These are phyloP conservation scores for Puma concolor DNA, from an alignment of 2,113 vertebrate species.

Conservation along the genomic window DNA sequence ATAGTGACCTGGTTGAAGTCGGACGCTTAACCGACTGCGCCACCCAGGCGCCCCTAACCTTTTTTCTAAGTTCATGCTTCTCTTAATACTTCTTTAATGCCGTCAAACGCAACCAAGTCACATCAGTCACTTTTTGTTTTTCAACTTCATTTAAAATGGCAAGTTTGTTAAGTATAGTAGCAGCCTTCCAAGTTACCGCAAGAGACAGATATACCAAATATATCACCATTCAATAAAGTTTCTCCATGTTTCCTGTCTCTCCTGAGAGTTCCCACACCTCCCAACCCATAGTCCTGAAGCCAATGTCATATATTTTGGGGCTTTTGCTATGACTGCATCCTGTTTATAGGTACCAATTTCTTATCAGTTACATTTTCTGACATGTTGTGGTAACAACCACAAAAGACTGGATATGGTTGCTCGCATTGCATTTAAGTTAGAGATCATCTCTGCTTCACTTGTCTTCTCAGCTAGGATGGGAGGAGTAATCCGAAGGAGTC, in stretches of 20 bases:
- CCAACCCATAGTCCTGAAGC: neutral
- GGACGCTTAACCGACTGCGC: too few species aligned
- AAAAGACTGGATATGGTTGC: neutral
- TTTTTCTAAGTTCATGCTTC: neutral
- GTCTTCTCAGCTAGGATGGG: neutral
- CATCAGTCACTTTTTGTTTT: neutral
- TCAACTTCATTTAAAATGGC: neutral
- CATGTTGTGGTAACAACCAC: neutral
- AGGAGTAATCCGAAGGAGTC: neutral
- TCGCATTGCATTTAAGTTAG: neutral
- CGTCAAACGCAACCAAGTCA: neutral
- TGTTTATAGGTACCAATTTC: neutral
- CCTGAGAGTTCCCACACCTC: neutral
- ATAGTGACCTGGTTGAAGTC: too few species aligned
- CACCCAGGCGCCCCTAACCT: too few species aligned
- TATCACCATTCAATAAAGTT: neutral
- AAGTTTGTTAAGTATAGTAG: neutral
- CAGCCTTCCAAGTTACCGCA: neutral
- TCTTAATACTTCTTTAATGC: neutral
- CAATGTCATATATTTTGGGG: neutral
- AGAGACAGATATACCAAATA: neutral
- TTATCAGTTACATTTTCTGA: neutral
- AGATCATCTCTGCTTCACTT: neutral
- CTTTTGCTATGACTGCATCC: neutral
- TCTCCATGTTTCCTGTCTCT: neutral